These are phyloP conservation scores for Laspeyria flexula DNA, from an alignment of 2,888 invertebrate genomes.

Conservation along the genomic window DNA sequence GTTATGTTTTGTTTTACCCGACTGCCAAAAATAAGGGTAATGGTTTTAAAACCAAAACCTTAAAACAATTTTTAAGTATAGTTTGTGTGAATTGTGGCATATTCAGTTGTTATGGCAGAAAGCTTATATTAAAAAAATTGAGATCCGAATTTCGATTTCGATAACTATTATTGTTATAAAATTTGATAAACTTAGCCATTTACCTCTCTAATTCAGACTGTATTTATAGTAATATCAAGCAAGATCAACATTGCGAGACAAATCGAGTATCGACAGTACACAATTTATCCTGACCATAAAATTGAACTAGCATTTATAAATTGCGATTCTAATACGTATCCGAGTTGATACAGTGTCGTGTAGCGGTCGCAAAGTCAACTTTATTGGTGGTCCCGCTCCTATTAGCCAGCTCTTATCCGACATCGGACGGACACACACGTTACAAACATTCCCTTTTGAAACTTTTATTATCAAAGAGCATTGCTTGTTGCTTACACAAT, in stretches of 20 bases:
- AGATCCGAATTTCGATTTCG: no score
- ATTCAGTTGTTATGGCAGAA: no score
- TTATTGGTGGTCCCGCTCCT: constrained; percentile 59
- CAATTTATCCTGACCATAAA: constrained; percentile 44
- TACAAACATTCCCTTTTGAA: constrained; percentile 38
- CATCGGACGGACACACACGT: constrained; percentile 55
- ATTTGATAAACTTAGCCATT: no score
- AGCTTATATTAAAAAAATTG: no score
- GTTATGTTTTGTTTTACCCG: no score
- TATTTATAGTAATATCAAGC: constrained; percentile 1
- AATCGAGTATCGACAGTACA: constrained; percentile 8
- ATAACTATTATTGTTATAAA: not conserved
- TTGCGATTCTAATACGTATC: constrained; percentile 53
- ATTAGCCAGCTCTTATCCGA: constrained; percentile 58
- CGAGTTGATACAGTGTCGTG: constrained; percentile 39
- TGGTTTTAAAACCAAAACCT: no score
- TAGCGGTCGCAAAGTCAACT: constrained; percentile 41
- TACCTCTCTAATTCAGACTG: no score
- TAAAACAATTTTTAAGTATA: no score
- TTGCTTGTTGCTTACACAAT: not conserved
- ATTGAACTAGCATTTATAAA: constrained; percentile 61
- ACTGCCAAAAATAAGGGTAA: no score
- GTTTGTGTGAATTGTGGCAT: no score
- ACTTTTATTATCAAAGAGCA: constrained; percentile 39
- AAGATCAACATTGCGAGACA: constrained; percentile 16